These are phyloP conservation scores for Caenorhabditis macrosperma DNA, from an alignment of 2,888 invertebrate genomes.

Conservation along the genomic window DNA sequence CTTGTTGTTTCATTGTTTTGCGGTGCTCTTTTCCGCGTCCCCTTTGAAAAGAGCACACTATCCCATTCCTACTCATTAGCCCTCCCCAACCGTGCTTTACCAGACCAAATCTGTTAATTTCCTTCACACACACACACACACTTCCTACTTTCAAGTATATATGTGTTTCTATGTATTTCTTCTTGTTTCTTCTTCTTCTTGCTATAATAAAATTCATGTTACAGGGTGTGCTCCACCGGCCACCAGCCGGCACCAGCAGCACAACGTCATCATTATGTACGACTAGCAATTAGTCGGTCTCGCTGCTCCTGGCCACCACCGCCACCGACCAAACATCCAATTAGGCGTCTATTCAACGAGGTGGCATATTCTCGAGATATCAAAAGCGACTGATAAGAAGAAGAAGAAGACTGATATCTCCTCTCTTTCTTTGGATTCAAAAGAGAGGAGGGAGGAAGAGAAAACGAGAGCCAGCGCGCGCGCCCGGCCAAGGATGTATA, in stretches of 20 bases:
- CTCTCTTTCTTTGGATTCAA: neutral
- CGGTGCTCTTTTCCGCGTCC: no score
- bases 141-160: constrained; percentile 14
- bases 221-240: no score
- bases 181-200: no score
- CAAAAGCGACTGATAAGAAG: no score
- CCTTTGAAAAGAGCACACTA: no score
- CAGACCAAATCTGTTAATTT: neutral
- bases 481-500: constrained; percentile 16
- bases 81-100: no score
- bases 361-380: constrained; percentile 12
- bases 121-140: no score
- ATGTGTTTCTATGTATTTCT: neutral
- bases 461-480: constrained; percentile 8
- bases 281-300: neutral
- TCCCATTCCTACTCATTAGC: no score
- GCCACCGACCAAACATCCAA: constrained; percentile 12
- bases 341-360: constrained; percentile 34
- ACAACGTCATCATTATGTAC: neutral
- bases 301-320: neutral
- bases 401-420: neutral
- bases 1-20: no score
- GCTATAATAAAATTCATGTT: no score
- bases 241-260: no score
- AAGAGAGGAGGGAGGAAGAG: neutral